Evolutionary conservation across 2,888 invertebrate genomes (phyloP).

Genomic region (Dascillus cervinus): DNA sequence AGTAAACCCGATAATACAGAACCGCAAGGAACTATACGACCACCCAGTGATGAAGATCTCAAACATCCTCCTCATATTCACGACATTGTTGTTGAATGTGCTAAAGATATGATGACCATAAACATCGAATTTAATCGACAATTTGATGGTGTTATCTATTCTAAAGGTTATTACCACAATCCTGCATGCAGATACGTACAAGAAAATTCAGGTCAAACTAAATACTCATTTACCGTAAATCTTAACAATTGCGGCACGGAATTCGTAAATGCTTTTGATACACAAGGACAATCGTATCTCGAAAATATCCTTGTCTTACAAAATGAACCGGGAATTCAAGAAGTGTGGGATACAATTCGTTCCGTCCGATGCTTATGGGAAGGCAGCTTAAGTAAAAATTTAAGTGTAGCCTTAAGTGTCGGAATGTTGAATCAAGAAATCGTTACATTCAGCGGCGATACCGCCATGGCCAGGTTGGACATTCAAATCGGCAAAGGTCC

Average conservation of each 20-base stretch:
- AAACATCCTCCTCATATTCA: constrained; percentile 72
- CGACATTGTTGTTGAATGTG: constrained; percentile 66
- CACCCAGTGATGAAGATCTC: constrained; percentile 48
- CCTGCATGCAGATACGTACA: constrained; percentile 66
- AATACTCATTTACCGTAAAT: constrained; percentile 66
- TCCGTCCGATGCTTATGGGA: constrained; percentile 75
- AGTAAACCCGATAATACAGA: constrained; percentile 12
- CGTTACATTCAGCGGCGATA: constrained; percentile 78
- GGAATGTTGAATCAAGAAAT: constrained; percentile 75
- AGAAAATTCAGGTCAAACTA: constrained; percentile 60
- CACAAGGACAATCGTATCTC: constrained; percentile 68
- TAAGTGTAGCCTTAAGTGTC: constrained; percentile 66
- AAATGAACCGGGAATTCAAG: constrained; percentile 68
- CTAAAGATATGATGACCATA: constrained; percentile 77
- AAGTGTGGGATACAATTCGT: constrained; percentile 72
- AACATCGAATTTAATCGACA: constrained; percentile 68
- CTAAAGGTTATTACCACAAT: constrained; percentile 64
- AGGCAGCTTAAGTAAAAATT: constrained; percentile 67
- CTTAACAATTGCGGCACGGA: constrained; percentile 71
- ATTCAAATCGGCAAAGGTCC: constrained; percentile 72
- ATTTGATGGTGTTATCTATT: constrained; percentile 74
- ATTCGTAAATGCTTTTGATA: constrained; percentile 70
- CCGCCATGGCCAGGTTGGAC: constrained; percentile 69
- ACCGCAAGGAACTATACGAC: constrained; percentile 5
- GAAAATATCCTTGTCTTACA: constrained; percentile 71